Evolutionary conservation across 2,113 vertebrate genomes (phyloP), one percentile per base, ranked within the genome.

Genomic region (Oryctolagus cuniculus): DNA sequence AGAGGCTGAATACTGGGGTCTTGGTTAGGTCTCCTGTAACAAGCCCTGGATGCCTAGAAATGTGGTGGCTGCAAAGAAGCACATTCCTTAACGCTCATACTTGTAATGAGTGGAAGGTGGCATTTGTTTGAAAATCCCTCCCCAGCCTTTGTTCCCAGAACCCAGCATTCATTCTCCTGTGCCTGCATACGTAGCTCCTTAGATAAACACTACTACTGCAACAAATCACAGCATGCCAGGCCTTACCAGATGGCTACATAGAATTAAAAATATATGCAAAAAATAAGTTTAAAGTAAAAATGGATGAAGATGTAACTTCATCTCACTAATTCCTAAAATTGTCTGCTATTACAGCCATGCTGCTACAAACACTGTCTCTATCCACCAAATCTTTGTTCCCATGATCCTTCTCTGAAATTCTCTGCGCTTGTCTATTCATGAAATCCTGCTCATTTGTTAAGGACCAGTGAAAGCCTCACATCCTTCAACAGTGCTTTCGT

Each of bases 231-330:
- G 85, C 78, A 88, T 92, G 96, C 96, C 97, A 97, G 97, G 93
- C 61, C 91, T 90, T 82, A 90, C 94, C 96, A 97, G 97, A 97
- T 97, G 96, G 96, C 95, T 94, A 96, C 82, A 94, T 36, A 96
- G 96, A 97, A 96, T 97, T 92, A 97, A 95, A 97, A 96, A 95
- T 92, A 92, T 93, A 97, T 92, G 96, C 94, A 96, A 93, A 93
- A 96, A 95, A 95, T 93, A 97, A 95, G 90, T 95, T 96, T 93
- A 92, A 97, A 97, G 94, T 92, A 96, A 96, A 97, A 96, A 87
- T 92, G 94, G 91, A 92, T 96, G 83, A 97, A 92, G 88, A 90
- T 95, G 70, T 88, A 96, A 96, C 89, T 44, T 44, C 44, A 44
- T 96, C 92, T 96, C 77, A 81, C 87, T 96, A 96, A 96, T 97